These are phyloP conservation scores for Dendrolimus pini DNA, from an alignment of 2,888 invertebrate species.

Conservation along the genomic window DNA sequence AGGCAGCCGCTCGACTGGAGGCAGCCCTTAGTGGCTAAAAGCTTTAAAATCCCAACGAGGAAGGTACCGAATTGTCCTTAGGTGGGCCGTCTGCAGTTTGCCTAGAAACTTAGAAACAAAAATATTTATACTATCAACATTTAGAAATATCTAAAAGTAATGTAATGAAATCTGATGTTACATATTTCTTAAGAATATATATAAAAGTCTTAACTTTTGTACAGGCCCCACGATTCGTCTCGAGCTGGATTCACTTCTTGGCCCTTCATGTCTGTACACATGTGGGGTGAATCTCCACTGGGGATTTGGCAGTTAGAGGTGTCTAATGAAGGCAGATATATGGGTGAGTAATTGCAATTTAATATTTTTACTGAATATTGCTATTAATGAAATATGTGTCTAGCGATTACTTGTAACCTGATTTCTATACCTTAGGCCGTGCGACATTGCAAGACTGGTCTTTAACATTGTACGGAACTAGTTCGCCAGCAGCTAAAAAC, in stretches of 20 bases:
- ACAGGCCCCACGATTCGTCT: constrained; percentile 90
- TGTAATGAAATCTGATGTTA: too few relatives aligned
- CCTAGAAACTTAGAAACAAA: too few relatives aligned
- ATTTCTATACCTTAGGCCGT: constrained; percentile 80
- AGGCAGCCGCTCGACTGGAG: too few relatives aligned
- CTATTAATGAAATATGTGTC: background rate
- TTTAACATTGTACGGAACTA: constrained; percentile 93
- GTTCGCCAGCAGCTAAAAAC: constrained; percentile 77
- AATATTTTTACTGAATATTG: constrained; percentile 9
- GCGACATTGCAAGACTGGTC: constrained; percentile 96
- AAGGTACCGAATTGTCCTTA: too few relatives aligned
- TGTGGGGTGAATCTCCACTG: constrained; percentile 97
- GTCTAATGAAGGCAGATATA: constrained; percentile 93
- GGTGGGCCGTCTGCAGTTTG: too few relatives aligned
- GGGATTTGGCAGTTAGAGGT: constrained; percentile 97
- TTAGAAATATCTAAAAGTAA: too few relatives aligned
- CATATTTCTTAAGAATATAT: too few relatives aligned
- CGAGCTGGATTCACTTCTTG: constrained; percentile 96
- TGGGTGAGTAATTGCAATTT: constrained; percentile 78
- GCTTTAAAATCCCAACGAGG: too few relatives aligned
- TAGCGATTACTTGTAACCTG: constrained; percentile 3
- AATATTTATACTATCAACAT: too few relatives aligned
- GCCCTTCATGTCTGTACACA: constrained; percentile 99
- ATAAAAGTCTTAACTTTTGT: background rate
- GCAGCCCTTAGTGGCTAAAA: too few relatives aligned